These are phyloP conservation scores for Calcarius lapponicus DNA, from an alignment of 2,797 vertebrate species.

Conservation along the genomic window DNA sequence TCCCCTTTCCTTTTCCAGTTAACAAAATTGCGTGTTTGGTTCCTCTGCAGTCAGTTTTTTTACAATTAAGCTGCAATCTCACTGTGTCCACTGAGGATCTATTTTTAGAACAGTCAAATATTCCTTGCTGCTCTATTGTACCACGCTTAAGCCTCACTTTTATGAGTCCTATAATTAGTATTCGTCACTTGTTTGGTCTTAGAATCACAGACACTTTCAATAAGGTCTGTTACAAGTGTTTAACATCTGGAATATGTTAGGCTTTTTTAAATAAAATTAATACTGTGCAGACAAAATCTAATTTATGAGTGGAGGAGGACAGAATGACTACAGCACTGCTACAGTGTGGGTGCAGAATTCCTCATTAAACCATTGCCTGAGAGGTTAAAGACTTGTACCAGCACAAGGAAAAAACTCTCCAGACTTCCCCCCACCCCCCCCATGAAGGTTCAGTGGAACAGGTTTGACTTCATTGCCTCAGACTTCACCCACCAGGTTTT, in stretches of 20 bases:
- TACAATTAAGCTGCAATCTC: constrained; percentile 40
- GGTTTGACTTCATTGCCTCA: constrained; percentile 47
- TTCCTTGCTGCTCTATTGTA: background rate
- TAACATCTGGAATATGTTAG: constrained; percentile 4
- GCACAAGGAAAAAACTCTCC: background rate
- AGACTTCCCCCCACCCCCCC: background rate
- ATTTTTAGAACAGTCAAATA: constrained; percentile 44
- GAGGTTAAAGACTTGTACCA: background rate
- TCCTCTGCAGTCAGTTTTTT: constrained; percentile 22
- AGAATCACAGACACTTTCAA: background rate
- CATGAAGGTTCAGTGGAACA: background rate
- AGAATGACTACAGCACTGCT: background rate
- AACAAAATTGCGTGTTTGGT: background rate
- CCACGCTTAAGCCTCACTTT: background rate
- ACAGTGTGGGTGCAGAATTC: background rate
- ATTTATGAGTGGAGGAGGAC: background rate
- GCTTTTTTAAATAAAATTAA: constrained; percentile 11
- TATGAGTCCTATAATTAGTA: background rate
- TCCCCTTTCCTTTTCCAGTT: constrained; percentile 2
- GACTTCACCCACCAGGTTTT: background rate
- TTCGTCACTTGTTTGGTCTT: background rate
- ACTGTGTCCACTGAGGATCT: constrained; percentile 6
- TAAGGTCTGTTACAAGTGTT: constrained; percentile 16
- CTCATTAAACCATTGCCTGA: background rate
- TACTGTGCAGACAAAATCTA: background rate